Conservation (phyloP, 2,113 vertebrate species). For the Hippocampus barbouri region DNA sequence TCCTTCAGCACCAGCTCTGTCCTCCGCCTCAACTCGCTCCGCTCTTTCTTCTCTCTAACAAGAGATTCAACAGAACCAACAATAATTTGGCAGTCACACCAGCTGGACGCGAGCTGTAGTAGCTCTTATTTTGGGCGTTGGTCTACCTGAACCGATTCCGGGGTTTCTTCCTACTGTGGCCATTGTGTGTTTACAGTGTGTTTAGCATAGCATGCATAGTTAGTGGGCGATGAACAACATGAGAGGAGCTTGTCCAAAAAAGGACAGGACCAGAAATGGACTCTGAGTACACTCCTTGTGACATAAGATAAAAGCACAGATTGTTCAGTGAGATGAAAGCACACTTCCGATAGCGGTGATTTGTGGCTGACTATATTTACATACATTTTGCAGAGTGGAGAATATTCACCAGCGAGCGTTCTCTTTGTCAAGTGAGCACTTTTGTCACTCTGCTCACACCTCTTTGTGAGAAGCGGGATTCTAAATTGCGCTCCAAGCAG, state of each 20-base stretch:
- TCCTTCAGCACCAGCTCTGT: not conserved
- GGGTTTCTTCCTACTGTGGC: not conserved
- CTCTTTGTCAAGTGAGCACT: not conserved
- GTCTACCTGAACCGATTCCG: not conserved
- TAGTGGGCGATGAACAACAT: conserved; percentile 26
- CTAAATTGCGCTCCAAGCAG: not conserved
- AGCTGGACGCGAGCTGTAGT: not conserved
- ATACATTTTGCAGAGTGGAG: not conserved
- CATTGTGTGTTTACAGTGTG: conserved; percentile 40
- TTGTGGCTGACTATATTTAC: conserved; percentile 1
- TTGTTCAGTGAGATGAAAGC: conserved; percentile 2
- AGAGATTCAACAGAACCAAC: not conserved
- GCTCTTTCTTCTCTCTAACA: not conserved
- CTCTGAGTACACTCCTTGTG: conserved; percentile 4
- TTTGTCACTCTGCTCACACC: not conserved
- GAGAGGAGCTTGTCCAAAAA: conserved; percentile 41
- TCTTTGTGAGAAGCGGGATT: not conserved
- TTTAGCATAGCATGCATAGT: conserved; percentile 42
- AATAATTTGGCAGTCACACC: not conserved
- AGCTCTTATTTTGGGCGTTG: not conserved
- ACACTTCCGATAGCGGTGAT: not conserved
- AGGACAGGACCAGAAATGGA: conserved; percentile 36
- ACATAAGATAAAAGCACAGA: conserved; percentile 20
- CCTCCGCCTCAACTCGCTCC: conserved; percentile 2
- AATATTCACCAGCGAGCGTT: not conserved